Conservation (phyloP, 2,113 vertebrate species). For the Forbesichthys agassizii region DNA sequence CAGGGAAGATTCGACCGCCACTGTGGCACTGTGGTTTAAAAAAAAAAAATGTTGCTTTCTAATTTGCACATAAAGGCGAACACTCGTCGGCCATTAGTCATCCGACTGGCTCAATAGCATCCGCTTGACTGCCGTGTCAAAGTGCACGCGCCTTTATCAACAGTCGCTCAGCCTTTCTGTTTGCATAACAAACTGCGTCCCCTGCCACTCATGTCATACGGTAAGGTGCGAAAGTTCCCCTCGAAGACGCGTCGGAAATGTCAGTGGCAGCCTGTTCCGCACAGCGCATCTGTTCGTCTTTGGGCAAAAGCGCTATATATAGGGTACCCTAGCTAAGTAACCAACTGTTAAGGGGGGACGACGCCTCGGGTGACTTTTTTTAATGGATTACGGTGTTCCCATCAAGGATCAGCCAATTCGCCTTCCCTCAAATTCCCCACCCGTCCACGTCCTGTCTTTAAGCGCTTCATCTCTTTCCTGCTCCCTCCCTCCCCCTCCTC, state of each 20-base stretch:
- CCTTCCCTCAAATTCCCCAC: background rate
- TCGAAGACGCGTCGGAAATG: conserved; percentile 70
- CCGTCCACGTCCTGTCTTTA: background rate
- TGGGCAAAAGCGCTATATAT: conserved; percentile 70
- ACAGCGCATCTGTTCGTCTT: conserved; percentile 74
- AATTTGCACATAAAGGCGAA: conserved; percentile 3
- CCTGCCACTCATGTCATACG: conserved; percentile 63
- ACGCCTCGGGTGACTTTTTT: conserved; percentile 72
- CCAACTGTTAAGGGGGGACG: conserved; percentile 73
- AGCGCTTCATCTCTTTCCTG: conserved; percentile 45
- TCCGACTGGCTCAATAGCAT: conserved; percentile 18
- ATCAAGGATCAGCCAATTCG: conserved; percentile 61
- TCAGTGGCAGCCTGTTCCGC: conserved; percentile 65
- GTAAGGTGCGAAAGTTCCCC: conserved; percentile 53
- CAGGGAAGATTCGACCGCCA: conserved; percentile 37
- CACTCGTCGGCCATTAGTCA: conserved; percentile 36
- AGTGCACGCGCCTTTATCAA: conserved; percentile 31
- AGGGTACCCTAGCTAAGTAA: conserved; percentile 70
- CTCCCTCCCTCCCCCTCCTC: conserved; percentile 19
- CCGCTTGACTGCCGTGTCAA: conserved; percentile 24
- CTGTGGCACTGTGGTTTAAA: background rate
- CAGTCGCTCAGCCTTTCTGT: conserved; percentile 40
- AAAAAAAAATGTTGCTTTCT: conserved; percentile 28
- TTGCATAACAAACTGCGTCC: conserved; percentile 53
- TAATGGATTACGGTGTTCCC: conserved; percentile 70